A percentile compares a stretch with the other conserved stretches of the same genome.
phyloP scores from a whole-genome alignment of 2,113 vertebrate species.

The Tiliqua scincoides region DNA sequence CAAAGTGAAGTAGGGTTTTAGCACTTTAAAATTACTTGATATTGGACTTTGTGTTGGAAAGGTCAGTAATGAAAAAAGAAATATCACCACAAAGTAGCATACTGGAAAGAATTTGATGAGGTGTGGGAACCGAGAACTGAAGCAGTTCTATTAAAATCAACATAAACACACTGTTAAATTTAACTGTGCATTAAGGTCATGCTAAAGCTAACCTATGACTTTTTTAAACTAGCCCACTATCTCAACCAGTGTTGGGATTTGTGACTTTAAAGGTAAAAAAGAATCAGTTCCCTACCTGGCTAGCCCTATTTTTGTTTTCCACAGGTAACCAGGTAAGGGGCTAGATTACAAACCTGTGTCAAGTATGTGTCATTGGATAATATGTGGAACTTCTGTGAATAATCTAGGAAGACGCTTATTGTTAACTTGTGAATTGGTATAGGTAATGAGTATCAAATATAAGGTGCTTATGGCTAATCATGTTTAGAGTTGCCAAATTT shows the following conservation, averaged over 20 bases:
- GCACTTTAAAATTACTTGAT: not conserved
- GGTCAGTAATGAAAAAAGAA: constrained; percentile 6
- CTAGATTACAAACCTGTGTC: not conserved
- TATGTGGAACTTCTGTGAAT: not conserved
- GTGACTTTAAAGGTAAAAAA: not conserved
- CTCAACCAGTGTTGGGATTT: not conserved
- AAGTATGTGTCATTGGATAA: not conserved
- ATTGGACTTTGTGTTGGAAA: not conserved
- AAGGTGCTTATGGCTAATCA: no score
- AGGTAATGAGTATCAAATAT: not conserved
- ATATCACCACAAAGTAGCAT: not conserved
- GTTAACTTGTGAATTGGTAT: not conserved
- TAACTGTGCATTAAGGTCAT: not conserved
- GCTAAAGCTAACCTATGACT: not conserved
- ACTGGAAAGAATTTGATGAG: not conserved
- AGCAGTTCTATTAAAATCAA: not conserved
- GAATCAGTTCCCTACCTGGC: not conserved
- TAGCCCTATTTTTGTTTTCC: not conserved
- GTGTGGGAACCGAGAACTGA: not conserved
- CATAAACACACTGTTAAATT: not conserved
- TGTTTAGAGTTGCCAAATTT: not conserved
- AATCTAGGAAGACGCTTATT: not conserved
- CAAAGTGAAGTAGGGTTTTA: not conserved
- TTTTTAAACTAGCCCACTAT: not conserved
- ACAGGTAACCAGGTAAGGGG: not conserved